Conservation (phyloP, 2,888 invertebrate species). For the Polymixis flavicincta region DNA sequence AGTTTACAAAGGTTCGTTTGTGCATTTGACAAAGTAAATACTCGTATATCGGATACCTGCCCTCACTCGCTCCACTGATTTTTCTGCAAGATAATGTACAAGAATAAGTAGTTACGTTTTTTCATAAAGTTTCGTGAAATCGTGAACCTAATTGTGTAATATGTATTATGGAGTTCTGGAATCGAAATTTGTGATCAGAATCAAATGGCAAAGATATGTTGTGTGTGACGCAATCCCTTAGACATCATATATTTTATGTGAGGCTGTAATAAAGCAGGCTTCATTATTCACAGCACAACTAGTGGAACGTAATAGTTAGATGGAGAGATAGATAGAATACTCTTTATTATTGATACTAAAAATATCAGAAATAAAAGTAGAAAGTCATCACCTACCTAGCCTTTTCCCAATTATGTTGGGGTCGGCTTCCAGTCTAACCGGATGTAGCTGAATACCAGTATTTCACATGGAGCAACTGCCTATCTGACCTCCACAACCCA, state of each 20-base stretch:
- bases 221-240: neutral
- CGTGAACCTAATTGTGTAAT: constrained; percentile 13
- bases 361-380: too few species aligned
- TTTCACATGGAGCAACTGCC: too few species aligned
- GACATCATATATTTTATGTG: neutral
- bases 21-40: constrained; percentile 63
- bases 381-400: too few species aligned
- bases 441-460: too few species aligned
- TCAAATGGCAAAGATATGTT: neutral
- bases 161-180: neutral
- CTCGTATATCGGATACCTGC: constrained; percentile 25
- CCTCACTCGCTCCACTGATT: constrained; percentile 52
- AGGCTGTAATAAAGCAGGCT: neutral
- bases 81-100: constrained; percentile 47
- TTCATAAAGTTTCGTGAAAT: constrained; percentile 9
- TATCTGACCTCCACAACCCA: too few species aligned
- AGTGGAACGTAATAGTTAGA: neutral
- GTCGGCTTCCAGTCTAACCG: too few species aligned
- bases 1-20: constrained; percentile 60
- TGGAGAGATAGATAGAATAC: neutral
- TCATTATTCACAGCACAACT: neutral
- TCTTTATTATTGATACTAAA: neutral
- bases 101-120: constrained; percentile 42
- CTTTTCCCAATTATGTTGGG: too few species aligned
- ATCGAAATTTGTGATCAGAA: neutral